Evolutionary conservation across 2,888 invertebrate species (phyloP).

Genomic region (Sesamia inferens): DNA sequence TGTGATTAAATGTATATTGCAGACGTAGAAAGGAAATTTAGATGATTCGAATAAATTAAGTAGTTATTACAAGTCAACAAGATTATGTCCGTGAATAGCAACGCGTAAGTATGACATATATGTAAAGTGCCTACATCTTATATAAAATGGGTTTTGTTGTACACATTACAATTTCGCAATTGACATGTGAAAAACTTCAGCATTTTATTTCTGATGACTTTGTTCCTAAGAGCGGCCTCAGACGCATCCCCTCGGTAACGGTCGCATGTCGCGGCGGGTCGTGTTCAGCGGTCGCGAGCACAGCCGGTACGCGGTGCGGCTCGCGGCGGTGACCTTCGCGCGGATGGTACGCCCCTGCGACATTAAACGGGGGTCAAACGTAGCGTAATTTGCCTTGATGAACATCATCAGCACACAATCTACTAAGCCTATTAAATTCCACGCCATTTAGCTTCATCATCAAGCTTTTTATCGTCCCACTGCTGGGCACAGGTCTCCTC

Average conservation of each 20-base stretch:
- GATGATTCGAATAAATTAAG: too few relatives aligned
- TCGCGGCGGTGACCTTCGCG: conserved; percentile 77
- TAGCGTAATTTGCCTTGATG: conserved; percentile 23
- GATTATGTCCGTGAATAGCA: too few relatives aligned
- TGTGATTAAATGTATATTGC: too few relatives aligned
- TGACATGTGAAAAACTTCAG: background rate
- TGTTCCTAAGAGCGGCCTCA: conserved; percentile 61
- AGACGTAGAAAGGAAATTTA: too few relatives aligned
- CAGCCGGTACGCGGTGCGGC: conserved; percentile 74
- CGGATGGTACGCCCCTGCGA: conserved; percentile 77
- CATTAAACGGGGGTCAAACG: conserved; percentile 2
- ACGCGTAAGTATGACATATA: too few relatives aligned
- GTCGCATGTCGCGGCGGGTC: conserved; percentile 67
- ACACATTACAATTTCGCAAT: background rate
- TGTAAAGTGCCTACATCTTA: too few relatives aligned
- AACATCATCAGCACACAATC: background rate
- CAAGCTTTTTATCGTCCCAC: too few relatives aligned
- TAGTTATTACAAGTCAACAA: too few relatives aligned
- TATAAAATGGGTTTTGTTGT: too few relatives aligned
- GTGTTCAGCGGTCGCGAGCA: conserved; percentile 73
- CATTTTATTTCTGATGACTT: background rate
- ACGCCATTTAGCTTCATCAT: background rate
- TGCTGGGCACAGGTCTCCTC: too few relatives aligned
- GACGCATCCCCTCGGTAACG: conserved; percentile 65
- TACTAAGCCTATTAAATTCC: background rate